Conservation (phyloP, 2,888 invertebrate species). For the Mesorhabditis belari region DNA sequence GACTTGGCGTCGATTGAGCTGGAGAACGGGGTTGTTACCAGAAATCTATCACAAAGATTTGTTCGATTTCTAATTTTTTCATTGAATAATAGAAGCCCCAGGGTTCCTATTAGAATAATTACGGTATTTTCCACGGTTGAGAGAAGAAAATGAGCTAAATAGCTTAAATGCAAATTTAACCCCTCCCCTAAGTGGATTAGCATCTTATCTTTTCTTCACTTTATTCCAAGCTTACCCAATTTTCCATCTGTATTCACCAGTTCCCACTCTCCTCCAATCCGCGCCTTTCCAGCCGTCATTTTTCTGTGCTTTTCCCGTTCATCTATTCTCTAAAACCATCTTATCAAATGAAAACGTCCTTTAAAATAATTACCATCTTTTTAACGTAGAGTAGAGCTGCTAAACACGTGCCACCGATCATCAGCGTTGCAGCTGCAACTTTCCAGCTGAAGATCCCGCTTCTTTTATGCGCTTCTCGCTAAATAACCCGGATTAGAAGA, state of each 20-base stretch:
- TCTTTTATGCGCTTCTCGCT: constrained; percentile 26
- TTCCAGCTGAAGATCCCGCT: constrained; percentile 42
- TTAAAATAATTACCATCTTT: constrained; percentile 27
- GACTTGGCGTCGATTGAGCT: too few relatives aligned
- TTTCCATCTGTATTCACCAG: constrained; percentile 56
- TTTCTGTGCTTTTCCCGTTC: constrained; percentile 68
- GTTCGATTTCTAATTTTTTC: too few relatives aligned
- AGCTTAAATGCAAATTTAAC: too few relatives aligned
- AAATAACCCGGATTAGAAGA: constrained; percentile 3
- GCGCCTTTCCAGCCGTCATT: constrained; percentile 77
- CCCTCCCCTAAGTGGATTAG: too few relatives aligned
- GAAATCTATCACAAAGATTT: too few relatives aligned
- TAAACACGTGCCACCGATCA: constrained; percentile 30
- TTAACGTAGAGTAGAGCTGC: constrained; percentile 36
- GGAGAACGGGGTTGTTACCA: too few relatives aligned
- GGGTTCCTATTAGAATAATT: too few relatives aligned
- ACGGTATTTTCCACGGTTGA: too few relatives aligned
- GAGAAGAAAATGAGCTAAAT: too few relatives aligned
- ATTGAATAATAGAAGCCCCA: too few relatives aligned
- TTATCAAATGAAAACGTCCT: neutral
- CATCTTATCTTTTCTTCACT: too few relatives aligned
- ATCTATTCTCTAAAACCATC: constrained; percentile 41
- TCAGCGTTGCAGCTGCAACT: constrained; percentile 25
- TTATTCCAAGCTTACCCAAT: neutral
- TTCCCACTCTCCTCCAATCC: constrained; percentile 88